These are phyloP conservation scores for Eretmochelys imbricata DNA, from an alignment of 2,113 vertebrate species.

Conservation along the genomic window DNA sequence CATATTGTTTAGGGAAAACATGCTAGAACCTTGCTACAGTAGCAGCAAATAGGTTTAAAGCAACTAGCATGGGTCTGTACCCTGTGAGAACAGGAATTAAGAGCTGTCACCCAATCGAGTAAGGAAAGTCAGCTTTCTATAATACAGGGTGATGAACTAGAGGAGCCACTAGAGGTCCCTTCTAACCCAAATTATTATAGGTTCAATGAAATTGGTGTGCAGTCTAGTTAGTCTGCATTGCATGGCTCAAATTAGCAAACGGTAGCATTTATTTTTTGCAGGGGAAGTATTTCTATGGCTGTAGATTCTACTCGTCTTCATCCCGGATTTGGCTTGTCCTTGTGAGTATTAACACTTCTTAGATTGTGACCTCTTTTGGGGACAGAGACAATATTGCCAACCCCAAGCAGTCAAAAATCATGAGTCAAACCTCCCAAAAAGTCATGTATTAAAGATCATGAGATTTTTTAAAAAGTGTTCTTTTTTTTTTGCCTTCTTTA, in stretches of 20 bases:
- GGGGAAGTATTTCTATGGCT: neutral
- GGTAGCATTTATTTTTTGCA: neutral
- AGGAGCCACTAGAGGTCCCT: neutral
- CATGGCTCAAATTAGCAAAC: neutral
- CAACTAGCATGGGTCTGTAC: neutral
- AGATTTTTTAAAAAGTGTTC: neutral
- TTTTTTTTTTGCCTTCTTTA: fast-evolving
- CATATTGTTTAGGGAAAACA: neutral
- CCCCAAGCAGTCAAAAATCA: neutral
- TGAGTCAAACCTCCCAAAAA: neutral
- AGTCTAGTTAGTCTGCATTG: neutral
- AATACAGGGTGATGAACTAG: neutral
- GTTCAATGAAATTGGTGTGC: neutral
- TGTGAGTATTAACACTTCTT: neutral
- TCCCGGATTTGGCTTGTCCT: neutral
- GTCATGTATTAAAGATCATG: neutral
- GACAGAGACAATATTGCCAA: neutral
- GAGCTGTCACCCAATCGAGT: neutral
- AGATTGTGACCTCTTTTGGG: neutral
- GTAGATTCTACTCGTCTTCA: neutral
- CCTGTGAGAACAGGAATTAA: neutral
- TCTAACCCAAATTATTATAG: neutral
- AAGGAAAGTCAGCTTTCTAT: neutral
- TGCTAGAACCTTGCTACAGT: fast-evolving
- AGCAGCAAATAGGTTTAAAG: neutral